Evolutionary conservation across 2,888 invertebrate genomes (phyloP), one percentile per base, ranked within the genome.

Genomic region (Parnassius orleans): DNA sequence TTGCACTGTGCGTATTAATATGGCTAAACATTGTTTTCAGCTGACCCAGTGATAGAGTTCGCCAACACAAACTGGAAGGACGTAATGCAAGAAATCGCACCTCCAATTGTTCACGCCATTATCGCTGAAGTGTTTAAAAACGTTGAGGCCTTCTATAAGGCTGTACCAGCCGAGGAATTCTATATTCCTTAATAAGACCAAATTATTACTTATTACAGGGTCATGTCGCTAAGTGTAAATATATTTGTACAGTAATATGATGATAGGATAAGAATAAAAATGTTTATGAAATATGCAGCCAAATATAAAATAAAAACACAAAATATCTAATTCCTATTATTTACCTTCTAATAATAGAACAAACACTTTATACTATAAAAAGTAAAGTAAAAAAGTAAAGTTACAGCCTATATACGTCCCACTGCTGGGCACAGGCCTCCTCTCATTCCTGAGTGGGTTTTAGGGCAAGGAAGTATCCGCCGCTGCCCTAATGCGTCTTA

Each of bases 1-100:
- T 7, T 33, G 33, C 33, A 33, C 7, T 7, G 33, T 33, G 7
- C 7, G 5, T 33, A 33, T 33, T 7, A 33, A 33, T 33, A 33
- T 33, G 7, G 33, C 7, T 33, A 33, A 33, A 33, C 7, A 33
- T 19, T 41, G 33, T 19, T 79, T 79, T 14, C 74, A 90, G 90
- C 83, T 15, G 75, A 73, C 1, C 84, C 90, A 2, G 81, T 90
- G 0, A 63, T 74, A 51, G 65, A 77, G 2, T 87, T 90, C 68
- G 71, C 84, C 7, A 90, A 90, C 68, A 64, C 54, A 2, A 84
- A 81, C 69, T 90, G 90, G 90, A 66, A 68, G 1, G 84, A 86
- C 0, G 87, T 90, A 54, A 87, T 90, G 86, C 65, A 74, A 11
- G 90, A 90, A 66, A 71, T 90, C 3, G 86, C 87, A 0, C 81